Evolutionary conservation across 2,797 vertebrate genomes (phyloP).

Genomic region (Hydrophis major): DNA sequence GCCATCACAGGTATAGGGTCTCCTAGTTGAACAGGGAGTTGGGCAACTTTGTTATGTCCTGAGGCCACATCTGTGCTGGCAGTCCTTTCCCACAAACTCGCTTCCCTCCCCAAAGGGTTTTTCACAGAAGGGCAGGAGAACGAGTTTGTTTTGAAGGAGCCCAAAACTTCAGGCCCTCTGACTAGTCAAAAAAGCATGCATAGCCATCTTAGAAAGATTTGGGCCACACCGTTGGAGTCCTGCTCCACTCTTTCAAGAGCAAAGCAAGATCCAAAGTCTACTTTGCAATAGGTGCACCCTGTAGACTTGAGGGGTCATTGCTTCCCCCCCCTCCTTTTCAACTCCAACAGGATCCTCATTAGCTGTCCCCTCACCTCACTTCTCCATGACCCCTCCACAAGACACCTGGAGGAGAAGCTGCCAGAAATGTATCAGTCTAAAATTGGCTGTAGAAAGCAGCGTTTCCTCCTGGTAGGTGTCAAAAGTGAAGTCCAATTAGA

Average conservation of each 20-base stretch:
- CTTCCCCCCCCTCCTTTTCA: background rate
- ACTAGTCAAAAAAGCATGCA: background rate
- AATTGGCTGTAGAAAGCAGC: constrained; percentile 24
- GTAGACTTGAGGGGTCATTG: background rate
- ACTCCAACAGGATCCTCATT: constrained; percentile 15
- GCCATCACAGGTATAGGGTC: too few species aligned
- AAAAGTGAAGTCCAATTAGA: constrained; percentile 44
- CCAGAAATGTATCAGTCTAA: constrained; percentile 42
- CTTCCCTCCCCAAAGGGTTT: background rate
- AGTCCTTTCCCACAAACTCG: background rate
- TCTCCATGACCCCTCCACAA: constrained; percentile 11
- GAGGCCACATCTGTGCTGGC: background rate
- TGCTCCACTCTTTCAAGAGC: background rate
- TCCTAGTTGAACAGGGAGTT: too few species aligned
- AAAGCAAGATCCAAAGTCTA: background rate
- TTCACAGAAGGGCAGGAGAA: background rate
- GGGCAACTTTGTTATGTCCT: background rate
- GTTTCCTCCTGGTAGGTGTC: constrained; percentile 44
- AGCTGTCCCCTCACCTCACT: constrained; percentile 30
- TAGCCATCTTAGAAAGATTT: background rate
- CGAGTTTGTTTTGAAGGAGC: background rate
- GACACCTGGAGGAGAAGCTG: constrained; percentile 38
- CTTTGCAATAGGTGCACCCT: background rate
- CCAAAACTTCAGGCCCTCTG: background rate
- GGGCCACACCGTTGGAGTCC: background rate